Percentiles rank a stretch among this genome's conserved stretches.
Conservation (phyloP, 2,113 vertebrate genomes). For the Calypte anna region DNA sequence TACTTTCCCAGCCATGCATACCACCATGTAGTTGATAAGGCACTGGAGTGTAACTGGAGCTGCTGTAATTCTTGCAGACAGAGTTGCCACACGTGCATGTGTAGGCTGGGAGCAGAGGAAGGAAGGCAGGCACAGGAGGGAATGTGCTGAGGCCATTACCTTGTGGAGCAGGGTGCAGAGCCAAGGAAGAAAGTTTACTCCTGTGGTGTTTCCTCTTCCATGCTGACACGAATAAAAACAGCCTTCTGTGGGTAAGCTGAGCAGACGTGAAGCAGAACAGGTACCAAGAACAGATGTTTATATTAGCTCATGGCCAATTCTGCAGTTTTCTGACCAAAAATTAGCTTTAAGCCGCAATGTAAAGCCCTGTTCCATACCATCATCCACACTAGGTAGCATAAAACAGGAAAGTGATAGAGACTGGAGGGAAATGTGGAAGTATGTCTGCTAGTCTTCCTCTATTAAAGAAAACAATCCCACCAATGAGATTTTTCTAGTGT, state of each 20-base stretch:
- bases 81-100: accelerated
- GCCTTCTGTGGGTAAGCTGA: slow-evolving; percentile 34
- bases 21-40: neutral
- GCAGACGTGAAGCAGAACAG: slow-evolving; percentile 45
- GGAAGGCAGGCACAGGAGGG: neutral
- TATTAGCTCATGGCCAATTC: slow-evolving; percentile 51
- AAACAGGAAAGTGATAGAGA: neutral
- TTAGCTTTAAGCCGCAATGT: slow-evolving; percentile 52
- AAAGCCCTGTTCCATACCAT: neutral
- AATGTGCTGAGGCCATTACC: accelerated
- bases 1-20: accelerated
- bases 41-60: neutral
- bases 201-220: neutral
- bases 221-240: slow-evolving; percentile 28
- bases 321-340: slow-evolving; percentile 46
- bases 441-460: neutral
- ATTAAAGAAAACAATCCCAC: neutral
- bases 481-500: no score
- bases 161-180: neutral
- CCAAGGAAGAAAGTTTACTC: neutral
- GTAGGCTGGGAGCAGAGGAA: neutral
- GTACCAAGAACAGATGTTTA: slow-evolving; percentile 64
- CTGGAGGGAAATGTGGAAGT: neutral
- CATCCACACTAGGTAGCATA: neutral
- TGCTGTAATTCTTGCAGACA: neutral